These are phyloP conservation scores for Riparia riparia DNA, from an alignment of 2,113 vertebrate species.

Conservation along the genomic window DNA sequence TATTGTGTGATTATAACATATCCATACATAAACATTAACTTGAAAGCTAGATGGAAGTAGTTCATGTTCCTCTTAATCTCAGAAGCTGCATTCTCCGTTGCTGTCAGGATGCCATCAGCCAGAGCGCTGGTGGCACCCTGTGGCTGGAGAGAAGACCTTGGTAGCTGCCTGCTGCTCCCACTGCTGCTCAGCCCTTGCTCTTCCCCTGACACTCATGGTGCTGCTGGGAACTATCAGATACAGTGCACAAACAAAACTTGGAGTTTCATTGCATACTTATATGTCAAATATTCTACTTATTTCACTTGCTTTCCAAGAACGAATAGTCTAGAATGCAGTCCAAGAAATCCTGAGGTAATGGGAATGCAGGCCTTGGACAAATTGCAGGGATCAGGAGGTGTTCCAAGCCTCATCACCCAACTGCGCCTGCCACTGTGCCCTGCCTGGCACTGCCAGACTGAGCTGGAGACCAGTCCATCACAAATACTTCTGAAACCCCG, in stretches of 20 bases:
- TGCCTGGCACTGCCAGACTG: accelerated
- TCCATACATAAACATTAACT: background rate
- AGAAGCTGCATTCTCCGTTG: background rate
- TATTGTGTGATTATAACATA: constrained; percentile 34
- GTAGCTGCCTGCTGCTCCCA: background rate
- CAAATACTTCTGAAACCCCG: background rate
- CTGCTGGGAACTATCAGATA: background rate
- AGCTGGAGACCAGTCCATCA: background rate
- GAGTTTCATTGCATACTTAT: background rate
- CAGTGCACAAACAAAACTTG: background rate
- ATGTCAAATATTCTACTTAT: background rate
- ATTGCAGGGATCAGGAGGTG: too few relatives aligned
- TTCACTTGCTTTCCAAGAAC: background rate
- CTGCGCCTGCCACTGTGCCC: background rate
- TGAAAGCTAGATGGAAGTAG: background rate
- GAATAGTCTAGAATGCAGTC: background rate
- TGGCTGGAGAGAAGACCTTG: constrained; percentile 13
- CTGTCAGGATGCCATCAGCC: background rate
- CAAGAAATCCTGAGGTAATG: background rate
- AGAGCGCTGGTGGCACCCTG: constrained; percentile 63
- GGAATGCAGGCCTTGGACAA: background rate
- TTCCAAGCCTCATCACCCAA: too few relatives aligned
- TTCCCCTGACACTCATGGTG: background rate
- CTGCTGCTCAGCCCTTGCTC: background rate
- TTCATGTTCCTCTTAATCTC: background rate